A percentile compares a stretch with the other conserved stretches of the same genome.
Conservation (phyloP, 1,140 invertebrate genomes). For the Ylistrum balloti region DNA sequence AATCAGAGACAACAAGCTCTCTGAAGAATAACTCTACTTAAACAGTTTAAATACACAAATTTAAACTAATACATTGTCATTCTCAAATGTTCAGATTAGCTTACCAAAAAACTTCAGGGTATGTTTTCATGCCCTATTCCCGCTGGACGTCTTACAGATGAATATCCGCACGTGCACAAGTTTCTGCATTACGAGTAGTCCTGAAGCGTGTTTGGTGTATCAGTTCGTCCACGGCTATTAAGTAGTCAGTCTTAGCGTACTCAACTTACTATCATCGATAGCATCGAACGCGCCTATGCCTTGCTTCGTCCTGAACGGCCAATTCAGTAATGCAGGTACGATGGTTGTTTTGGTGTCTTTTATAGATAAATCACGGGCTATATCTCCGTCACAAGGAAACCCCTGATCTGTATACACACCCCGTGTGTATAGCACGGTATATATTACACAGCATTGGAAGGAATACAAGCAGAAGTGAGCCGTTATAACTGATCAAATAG, state of each 20-base stretch:
- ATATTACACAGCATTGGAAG: too few species aligned
- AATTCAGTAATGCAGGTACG: constrained; percentile 13
- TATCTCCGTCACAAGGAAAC: not conserved
- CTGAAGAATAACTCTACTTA: too few species aligned
- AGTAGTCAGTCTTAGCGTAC: not conserved
- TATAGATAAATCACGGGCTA: constrained; percentile 12
- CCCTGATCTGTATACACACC: not conserved
- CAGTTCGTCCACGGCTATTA: not conserved
- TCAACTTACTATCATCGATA: not conserved
- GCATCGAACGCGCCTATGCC: not conserved
- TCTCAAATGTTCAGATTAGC: too few species aligned
- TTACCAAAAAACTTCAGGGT: too few species aligned
- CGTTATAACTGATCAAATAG: too few species aligned
- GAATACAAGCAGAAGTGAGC: too few species aligned
- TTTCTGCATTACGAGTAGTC: not conserved
- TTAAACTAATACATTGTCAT: too few species aligned
- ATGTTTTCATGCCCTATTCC: too few species aligned
- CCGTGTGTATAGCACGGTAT: not conserved
- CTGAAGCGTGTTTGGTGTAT: too few species aligned
- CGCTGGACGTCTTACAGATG: too few species aligned
- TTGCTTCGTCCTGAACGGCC: not conserved
- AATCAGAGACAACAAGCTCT: too few species aligned
- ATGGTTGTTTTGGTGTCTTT: not conserved
- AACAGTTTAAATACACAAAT: too few species aligned
- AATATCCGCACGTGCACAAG: not conserved